Base-by-base conservation (phyloP, 2,888 invertebrate genomes). In the Smittia aterrima region DNA sequence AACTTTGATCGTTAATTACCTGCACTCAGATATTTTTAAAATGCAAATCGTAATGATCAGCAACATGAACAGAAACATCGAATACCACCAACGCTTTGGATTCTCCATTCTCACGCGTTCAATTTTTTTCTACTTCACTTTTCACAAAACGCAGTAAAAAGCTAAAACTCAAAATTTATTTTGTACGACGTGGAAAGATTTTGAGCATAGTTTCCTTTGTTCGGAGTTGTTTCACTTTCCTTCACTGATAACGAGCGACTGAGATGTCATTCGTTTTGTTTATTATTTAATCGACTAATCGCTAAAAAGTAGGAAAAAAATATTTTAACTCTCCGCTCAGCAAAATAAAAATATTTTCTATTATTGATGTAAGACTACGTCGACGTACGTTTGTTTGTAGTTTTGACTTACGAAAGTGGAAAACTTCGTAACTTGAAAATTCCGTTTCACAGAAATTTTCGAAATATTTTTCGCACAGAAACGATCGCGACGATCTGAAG, bases 1-100 rank as follows among this genome's bases (percentile, higher is more conserved):
- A 13, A 6, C 20, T 58, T 1, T 18, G 58, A 58, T 47, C n/a
- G n/a, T 47, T 47, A n/a, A 11, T 58, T 58, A 66, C 66, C 66
- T 66, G 66, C 66, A 66, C 32, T 66, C 66, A 1, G 66, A 32
- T 66, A 40, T 40, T 40, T 66, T 66, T 16, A 66, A 16, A 38
- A 66, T 66, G 20, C 38, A 66, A 7, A 66, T 66, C 27, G 66
- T 66, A 11, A 40, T 40, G 18, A 66, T 32, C 7, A 66, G 40
- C 20, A 66, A 18, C 22, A 66, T 9, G 40, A 66, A 66, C 1
- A 66, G 25, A 20, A 66, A 66, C 18, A 38, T 32, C 40, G 38
- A 18, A n/a, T 66, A 66, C 66, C 66, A 66, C 25, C 27, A 64
- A 20, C 25, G 11, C 27, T 64, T 64, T 4, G 64, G 64, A 11